These are phyloP conservation scores for Bambusicola thoracicus DNA, from an alignment of 2,113 vertebrate genomes.

Conservation along the genomic window DNA sequence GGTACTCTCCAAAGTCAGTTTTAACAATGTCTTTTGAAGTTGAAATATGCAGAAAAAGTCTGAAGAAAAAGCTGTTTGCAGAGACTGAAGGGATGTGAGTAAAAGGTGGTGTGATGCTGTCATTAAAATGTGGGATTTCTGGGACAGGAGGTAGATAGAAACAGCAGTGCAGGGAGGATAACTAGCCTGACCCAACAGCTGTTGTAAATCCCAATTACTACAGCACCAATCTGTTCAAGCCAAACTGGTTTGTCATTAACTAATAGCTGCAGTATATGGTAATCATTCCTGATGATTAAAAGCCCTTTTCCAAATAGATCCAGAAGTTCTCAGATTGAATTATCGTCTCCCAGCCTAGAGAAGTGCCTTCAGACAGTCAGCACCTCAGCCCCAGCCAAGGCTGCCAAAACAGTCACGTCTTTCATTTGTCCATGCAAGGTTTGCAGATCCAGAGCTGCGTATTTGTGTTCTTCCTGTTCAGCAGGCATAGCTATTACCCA, in stretches of 20 bases:
- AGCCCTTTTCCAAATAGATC: not conserved
- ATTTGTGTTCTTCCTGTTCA: not conserved
- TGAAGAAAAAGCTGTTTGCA: not conserved
- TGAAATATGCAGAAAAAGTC: not conserved
- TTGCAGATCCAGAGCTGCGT: not conserved
- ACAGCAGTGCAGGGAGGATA: not conserved
- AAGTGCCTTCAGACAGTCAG: not conserved
- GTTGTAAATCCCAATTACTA: not conserved
- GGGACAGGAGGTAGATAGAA: not conserved
- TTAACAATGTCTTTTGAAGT: not conserved
- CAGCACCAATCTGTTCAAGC: too few species aligned
- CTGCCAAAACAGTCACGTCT: fast-evolving
- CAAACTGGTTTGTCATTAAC: not conserved
- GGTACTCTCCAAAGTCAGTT: not conserved
- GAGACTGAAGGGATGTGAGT: not conserved
- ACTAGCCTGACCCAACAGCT: not conserved
- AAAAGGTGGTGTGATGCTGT: not conserved
- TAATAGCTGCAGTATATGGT: not conserved
- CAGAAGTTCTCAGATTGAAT: not conserved
- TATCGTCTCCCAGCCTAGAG: not conserved
- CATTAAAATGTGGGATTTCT: not conserved
- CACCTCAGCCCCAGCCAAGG: not conserved
- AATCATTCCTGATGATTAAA: not conserved
- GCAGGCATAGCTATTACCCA: not conserved
- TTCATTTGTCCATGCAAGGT: not conserved